Conservation (phyloP, 53 echinoderm and acorn worm genomes). For the Apostichopus leukothele region DNA sequence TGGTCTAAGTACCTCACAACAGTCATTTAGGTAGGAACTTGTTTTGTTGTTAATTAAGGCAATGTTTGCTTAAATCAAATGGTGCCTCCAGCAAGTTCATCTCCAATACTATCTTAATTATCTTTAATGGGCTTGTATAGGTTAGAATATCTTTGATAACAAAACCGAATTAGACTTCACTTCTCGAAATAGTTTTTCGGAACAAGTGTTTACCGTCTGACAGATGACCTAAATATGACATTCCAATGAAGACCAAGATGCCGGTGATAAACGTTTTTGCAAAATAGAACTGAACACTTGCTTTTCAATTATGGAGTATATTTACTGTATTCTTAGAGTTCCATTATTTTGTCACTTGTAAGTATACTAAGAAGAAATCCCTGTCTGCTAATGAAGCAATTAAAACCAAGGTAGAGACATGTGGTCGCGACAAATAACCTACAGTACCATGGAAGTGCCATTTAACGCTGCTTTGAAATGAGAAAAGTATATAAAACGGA, state of each 20-base stretch:
- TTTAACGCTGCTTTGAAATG: no score
- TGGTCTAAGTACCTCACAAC: constrained; percentile 24
- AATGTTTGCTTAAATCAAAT: constrained; percentile 19
- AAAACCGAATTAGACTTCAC: constrained; percentile 13
- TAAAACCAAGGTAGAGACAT: not conserved
- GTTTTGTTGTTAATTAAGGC: constrained; percentile 32
- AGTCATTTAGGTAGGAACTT: constrained; percentile 33
- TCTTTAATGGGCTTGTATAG: constrained; percentile 31
- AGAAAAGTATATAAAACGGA: no score
- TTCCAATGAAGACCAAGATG: constrained; percentile 2
- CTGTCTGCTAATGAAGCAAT: not conserved
- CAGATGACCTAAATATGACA: constrained; percentile 32
- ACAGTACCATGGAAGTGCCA: not conserved
- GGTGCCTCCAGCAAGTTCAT: constrained; percentile 21
- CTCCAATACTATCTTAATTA: constrained; percentile 30
- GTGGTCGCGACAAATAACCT: not conserved
- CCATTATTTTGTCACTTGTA: not conserved
- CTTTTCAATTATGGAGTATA: not conserved
- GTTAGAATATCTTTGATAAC: constrained; percentile 23
- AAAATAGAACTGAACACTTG: not conserved
- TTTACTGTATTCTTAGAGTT: not conserved
- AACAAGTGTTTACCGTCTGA: not conserved
- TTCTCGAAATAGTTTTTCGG: not conserved
- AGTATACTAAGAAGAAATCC: not conserved
- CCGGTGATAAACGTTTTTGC: not conserved